These are phyloP conservation scores for Brachypteracias leptosomus DNA, from an alignment of 2,113 vertebrate genomes.

Conservation along the genomic window DNA sequence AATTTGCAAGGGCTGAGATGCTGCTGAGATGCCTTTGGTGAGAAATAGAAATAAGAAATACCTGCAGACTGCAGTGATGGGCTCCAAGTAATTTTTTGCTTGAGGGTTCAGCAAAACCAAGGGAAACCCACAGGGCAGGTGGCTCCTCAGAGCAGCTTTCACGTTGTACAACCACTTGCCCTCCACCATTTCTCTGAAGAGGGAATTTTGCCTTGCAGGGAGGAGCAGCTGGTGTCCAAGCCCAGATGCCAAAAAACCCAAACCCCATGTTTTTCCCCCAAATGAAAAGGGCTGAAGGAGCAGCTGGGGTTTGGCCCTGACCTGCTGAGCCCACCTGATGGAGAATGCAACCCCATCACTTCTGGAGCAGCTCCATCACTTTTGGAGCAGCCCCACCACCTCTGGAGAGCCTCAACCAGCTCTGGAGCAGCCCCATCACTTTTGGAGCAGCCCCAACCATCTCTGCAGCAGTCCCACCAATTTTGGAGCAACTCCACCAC, in stretches of 20 bases:
- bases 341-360: not conserved
- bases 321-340: not conserved
- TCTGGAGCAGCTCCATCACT: not conserved
- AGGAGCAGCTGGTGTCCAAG: not conserved
- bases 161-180: not conserved
- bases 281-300: not conserved
- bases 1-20: not conserved
- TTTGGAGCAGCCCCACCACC: not conserved
- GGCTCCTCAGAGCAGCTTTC: not conserved
- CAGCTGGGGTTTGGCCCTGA: not conserved
- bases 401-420: not conserved
- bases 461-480: not conserved
- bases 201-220: not conserved
- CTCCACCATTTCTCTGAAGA: not conserved
- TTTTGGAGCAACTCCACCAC: not conserved
- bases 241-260: fast-evolving
- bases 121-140: not conserved
- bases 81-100: not conserved
- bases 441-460: no score
- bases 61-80: not conserved
- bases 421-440: no score
- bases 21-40: not conserved
- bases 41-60: fast-evolving
- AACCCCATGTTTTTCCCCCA: no score
- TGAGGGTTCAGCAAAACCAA: not conserved